A percentile compares a stretch with the other conserved stretches of the same genome.
These are phyloP conservation scores for Propithecus deckenii DNA, from an alignment of 2,797 vertebrate species.

Conservation along the genomic window DNA sequence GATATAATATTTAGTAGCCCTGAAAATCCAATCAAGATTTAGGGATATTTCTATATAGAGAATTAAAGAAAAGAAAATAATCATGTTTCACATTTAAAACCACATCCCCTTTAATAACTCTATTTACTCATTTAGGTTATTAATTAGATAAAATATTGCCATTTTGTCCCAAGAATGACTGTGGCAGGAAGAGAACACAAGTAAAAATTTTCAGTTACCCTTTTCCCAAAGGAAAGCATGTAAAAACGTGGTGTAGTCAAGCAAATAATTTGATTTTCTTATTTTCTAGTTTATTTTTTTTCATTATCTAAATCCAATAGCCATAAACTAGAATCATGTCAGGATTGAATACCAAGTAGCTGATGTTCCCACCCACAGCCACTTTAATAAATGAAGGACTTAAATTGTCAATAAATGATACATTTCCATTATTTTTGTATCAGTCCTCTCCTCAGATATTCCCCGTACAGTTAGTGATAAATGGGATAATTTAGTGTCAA, in stretches of 20 bases:
- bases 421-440: conserved; percentile 27
- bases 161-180: conserved; percentile 25
- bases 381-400: not conserved
- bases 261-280: conserved; percentile 43
- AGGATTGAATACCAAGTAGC: not conserved
- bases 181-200: not conserved
- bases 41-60: not conserved
- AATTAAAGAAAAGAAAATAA: not conserved
- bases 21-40: not conserved
- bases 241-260: conserved; percentile 32
- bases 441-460: not conserved
- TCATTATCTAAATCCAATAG: conserved; percentile 46
- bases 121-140: conserved; percentile 3
- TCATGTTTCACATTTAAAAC: conserved; percentile 22
- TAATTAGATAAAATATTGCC: conserved; percentile 42
- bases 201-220: conserved; percentile 34
- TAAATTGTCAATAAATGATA: conserved; percentile 25
- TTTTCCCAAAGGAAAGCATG: not conserved
- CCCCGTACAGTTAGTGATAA: conserved; percentile 13
- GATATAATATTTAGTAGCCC: not conserved
- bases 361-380: not conserved
- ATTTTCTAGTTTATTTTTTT: conserved; percentile 16
- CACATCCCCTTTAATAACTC: not conserved
- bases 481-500: conserved; percentile 27
- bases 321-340: not conserved